Conservation (phyloP, 1,140 invertebrate genomes). For the Ephestia elutella region DNA sequence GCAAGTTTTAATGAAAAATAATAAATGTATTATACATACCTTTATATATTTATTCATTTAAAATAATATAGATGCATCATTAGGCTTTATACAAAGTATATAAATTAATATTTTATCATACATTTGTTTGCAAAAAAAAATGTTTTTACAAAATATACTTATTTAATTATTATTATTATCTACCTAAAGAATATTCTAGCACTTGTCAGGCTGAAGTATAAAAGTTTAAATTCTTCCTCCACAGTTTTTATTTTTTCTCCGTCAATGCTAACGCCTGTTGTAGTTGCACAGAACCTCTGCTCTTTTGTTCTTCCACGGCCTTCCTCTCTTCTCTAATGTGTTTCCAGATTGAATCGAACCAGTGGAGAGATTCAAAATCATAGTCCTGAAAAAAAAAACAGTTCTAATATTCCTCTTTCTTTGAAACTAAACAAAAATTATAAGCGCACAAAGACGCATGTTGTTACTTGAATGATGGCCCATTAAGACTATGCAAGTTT, state of each 20-base stretch:
- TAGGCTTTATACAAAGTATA: too few species aligned
- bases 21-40: too few species aligned
- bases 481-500: too few species aligned
- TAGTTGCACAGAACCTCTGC: conserved; percentile 77
- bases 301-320: conserved; percentile 73
- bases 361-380: conserved; percentile 95
- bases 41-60: too few species aligned
- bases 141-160: not conserved
- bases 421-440: too few species aligned
- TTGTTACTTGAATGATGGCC: too few species aligned
- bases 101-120: not conserved
- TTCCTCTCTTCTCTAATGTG: conserved; percentile 79
- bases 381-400: conserved; percentile 61
- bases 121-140: not conserved
- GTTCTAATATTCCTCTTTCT: too few species aligned
- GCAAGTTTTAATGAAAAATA: too few species aligned
- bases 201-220: conserved; percentile 94
- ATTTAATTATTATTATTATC: conserved; percentile 1
- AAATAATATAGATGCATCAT: too few species aligned
- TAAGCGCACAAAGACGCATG: too few species aligned
- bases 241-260: conserved; percentile 88
- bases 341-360: conserved; percentile 94
- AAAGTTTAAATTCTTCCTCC: conserved; percentile 91
- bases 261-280: conserved; percentile 95
- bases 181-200: conserved; percentile 94